Percentiles rank a stretch among this genome's conserved stretches.
These are phyloP conservation scores for Lordiphosa mommai DNA, from an alignment of 1,140 invertebrate genomes.

Conservation along the genomic window DNA sequence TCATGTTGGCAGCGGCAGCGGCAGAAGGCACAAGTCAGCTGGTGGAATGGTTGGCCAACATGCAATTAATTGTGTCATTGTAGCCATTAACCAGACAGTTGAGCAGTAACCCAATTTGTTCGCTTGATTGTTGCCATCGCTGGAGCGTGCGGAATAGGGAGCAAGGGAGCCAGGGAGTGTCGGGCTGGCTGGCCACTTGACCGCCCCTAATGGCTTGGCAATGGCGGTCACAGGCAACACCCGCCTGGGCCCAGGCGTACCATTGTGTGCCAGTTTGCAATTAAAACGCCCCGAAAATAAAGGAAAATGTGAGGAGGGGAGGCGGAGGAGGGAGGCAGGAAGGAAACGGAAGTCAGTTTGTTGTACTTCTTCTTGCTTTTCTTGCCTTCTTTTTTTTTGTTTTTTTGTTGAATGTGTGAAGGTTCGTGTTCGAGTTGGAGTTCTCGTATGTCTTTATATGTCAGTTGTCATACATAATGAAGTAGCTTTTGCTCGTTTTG, in stretches of 20 bases:
- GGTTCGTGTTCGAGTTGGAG: constrained; percentile 25
- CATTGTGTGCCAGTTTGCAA: constrained; percentile 64
- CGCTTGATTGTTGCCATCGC: constrained; percentile 54
- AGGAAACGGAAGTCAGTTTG: not conserved
- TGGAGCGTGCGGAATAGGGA: not conserved
- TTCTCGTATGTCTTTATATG: constrained; percentile 64
- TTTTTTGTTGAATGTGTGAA: constrained; percentile 12
- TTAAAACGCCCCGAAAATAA: constrained; percentile 57
- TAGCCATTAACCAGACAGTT: constrained; percentile 76
- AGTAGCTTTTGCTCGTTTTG: constrained; percentile 14
- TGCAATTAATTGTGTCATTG: constrained; percentile 76
- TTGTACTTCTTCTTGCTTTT: not conserved
- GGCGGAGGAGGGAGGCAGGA: not conserved
- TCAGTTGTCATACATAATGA: constrained; percentile 67
- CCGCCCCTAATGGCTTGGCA: constrained; percentile 52
- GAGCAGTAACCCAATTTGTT: constrained; percentile 75
- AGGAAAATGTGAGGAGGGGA: constrained; percentile 16
- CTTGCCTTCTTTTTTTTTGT: not conserved
- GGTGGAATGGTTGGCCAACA: constrained; percentile 38
- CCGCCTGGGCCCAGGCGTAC: constrained; percentile 12
- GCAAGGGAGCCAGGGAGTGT: not conserved
- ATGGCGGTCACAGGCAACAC: constrained; percentile 30
- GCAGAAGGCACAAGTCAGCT: not conserved
- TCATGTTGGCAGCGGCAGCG: constrained; percentile 37
- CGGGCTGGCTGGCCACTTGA: constrained; percentile 27